Percentiles rank a stretch among this genome's conserved stretches.
Conservation (phyloP, 2,113 vertebrate genomes). For the Elachura formosa region DNA sequence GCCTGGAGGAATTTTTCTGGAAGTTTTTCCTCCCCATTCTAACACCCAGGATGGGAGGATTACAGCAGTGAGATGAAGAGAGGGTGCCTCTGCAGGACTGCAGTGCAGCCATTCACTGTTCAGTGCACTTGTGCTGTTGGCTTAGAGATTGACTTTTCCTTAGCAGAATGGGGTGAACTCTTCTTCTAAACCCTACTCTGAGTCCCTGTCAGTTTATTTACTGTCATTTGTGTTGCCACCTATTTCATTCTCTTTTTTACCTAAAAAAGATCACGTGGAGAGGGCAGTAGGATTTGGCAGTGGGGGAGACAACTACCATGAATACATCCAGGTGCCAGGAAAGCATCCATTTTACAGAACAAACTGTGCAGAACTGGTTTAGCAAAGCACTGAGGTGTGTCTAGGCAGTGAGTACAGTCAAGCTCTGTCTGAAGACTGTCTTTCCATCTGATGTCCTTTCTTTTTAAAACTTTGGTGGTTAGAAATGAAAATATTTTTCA, state of each 20-base stretch:
- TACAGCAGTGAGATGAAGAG: background rate
- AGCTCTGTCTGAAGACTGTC: background rate
- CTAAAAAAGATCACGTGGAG: background rate
- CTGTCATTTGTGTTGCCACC: background rate
- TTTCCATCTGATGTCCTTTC: background rate
- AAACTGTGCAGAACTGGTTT: background rate
- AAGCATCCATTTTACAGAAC: background rate
- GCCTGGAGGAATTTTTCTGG: background rate
- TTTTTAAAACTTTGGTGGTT: background rate
- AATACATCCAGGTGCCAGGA: background rate
- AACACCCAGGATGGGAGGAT: background rate
- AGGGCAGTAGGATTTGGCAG: background rate
- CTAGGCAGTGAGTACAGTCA: background rate
- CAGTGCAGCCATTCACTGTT: background rate
- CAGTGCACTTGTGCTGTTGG: background rate
- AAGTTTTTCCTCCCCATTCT: background rate
- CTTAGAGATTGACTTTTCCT: background rate
- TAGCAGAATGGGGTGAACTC: background rate
- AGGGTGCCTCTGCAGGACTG: background rate
- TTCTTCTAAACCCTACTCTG: background rate
- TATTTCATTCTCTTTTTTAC: background rate
- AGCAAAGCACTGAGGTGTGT: background rate
- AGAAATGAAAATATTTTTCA: background rate
- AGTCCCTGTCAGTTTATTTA: background rate
- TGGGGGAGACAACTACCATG: background rate